Evolutionary conservation across 1,140 invertebrate genomes (phyloP).

Genomic region (Eriosoma lanigerum): DNA sequence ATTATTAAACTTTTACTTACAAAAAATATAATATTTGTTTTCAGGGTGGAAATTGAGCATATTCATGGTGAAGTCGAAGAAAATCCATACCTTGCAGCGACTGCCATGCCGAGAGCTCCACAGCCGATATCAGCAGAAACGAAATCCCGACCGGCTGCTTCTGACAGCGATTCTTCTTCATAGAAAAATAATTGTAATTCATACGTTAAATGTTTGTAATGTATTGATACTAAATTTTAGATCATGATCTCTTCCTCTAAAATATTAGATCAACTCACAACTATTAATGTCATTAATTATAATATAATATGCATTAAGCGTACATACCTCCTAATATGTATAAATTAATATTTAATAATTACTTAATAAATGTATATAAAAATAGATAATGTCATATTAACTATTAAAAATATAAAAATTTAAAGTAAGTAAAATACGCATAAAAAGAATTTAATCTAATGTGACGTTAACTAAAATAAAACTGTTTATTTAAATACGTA

Average conservation of each 20-base stretch:
- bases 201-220: background rate
- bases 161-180: conserved; percentile 30
- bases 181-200: background rate
- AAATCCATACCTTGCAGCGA: conserved; percentile 74
- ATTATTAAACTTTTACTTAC: too few relatives aligned
- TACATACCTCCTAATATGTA: too few relatives aligned
- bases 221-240: background rate
- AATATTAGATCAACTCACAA: background rate
- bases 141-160: background rate
- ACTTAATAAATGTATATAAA: background rate
- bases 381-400: background rate
- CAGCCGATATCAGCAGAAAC: conserved; percentile 55
- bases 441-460: background rate
- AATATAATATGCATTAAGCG: too few relatives aligned
- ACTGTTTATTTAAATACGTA: background rate
- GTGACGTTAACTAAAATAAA: background rate
- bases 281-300: too few relatives aligned
- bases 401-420: background rate
- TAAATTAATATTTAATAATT: background rate
- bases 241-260: conserved; percentile 28
- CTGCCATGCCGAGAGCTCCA: conserved; percentile 57
- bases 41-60: conserved; percentile 81
- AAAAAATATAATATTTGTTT: too few relatives aligned
- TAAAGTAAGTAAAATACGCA: background rate
- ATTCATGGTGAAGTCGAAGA: conserved; percentile 71